Evolutionary conservation across 2,113 vertebrate species (phyloP).

Genomic region (Paraplagusia blochii): DNA sequence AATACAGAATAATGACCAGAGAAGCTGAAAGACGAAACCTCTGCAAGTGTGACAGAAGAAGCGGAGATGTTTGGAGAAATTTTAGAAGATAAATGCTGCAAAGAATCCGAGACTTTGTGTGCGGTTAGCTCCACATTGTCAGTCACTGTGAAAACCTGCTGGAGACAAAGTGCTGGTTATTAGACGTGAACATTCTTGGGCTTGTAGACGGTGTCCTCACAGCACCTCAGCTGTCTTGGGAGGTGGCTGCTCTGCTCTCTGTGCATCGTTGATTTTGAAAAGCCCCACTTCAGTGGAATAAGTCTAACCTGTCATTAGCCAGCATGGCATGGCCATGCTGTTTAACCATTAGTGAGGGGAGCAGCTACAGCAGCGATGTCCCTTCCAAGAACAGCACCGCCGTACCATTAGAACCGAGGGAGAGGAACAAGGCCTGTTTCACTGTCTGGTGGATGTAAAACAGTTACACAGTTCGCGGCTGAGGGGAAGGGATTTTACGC

Average conservation of each 20-base stretch:
- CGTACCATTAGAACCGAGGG: constrained; percentile 49
- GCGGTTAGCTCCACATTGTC: constrained; percentile 22
- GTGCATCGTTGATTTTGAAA: constrained; percentile 55
- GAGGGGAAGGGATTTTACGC: constrained; percentile 10
- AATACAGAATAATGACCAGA: constrained; percentile 13
- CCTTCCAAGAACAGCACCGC: constrained; percentile 60
- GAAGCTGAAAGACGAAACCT: constrained; percentile 26
- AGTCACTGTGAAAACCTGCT: constrained; percentile 9
- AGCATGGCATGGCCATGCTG: constrained; percentile 67
- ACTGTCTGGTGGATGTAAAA: constrained; percentile 15
- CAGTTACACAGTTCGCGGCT: neutral
- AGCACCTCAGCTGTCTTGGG: constrained; percentile 53
- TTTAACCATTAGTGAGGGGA: constrained; percentile 63
- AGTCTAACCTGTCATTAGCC: constrained; percentile 69
- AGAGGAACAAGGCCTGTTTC: constrained; percentile 24
- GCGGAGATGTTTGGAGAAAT: constrained; percentile 18
- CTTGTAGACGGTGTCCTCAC: constrained; percentile 52
- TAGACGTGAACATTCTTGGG: constrained; percentile 39
- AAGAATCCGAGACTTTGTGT: constrained; percentile 15
- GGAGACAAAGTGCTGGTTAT: constrained; percentile 43
- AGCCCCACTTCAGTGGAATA: constrained; percentile 63
- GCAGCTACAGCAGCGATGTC: constrained; percentile 27
- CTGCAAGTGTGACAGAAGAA: constrained; percentile 16
- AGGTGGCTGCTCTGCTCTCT: constrained; percentile 42
- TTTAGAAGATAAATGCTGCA: constrained; percentile 22